Conservation (phyloP, 2,888 invertebrate species). For the Drosophila paucipuncta region DNA sequence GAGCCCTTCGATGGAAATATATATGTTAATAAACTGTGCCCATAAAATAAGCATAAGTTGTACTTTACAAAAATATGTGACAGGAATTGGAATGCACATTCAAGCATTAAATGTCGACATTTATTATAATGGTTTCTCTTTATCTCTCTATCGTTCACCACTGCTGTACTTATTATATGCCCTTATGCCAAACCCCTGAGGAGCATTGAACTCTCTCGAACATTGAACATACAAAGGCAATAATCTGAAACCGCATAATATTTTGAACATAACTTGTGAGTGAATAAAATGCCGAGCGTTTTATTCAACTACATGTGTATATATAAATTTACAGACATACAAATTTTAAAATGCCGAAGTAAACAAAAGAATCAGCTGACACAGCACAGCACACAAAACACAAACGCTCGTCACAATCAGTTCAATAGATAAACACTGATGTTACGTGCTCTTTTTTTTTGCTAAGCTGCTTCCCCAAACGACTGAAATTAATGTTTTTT, state of each 20-base stretch:
- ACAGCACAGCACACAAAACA: conserved; percentile 21
- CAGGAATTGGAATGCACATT: not conserved
- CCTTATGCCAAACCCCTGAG: not conserved
- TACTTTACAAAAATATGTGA: not conserved
- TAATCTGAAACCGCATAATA: conserved; percentile 29
- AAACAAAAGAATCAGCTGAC: conserved; percentile 42
- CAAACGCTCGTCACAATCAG: conserved; percentile 9
- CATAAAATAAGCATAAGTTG: not conserved
- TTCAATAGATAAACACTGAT: conserved; percentile 36
- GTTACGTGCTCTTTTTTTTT: conserved; percentile 57
- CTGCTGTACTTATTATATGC: conserved; percentile 3
- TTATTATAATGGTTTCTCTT: not conserved
- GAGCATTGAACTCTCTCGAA: conserved; percentile 29
- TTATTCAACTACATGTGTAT: not conserved
- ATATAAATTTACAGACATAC: not conserved
- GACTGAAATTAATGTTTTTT: conserved; percentile 15
- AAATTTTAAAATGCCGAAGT: conserved; percentile 11
- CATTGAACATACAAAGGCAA: not conserved
- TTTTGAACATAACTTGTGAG: conserved; percentile 17
- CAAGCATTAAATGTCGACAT: not conserved
- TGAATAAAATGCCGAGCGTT: conserved; percentile 15
- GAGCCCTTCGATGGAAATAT: not conserved
- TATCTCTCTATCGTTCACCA: not conserved
- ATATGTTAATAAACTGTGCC: too few relatives aligned
- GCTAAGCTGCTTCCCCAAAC: conserved; percentile 44